Base-by-base conservation (phyloP, 2,113 vertebrate genomes). In the Ivindomyrus marchei region DNA sequence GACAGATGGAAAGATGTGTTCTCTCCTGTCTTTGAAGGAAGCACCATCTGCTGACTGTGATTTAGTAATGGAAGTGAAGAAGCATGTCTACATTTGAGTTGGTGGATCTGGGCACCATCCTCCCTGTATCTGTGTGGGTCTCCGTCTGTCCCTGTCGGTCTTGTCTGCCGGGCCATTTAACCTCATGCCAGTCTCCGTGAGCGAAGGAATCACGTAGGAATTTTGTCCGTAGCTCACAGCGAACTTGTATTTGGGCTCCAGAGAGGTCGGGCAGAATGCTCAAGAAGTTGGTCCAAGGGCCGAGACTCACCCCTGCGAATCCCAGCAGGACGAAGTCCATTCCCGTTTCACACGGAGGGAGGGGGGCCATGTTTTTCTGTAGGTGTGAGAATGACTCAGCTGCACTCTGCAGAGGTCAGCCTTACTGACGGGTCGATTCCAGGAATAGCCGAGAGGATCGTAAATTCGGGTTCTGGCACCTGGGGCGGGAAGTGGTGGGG, bases 81-180 rank as follows among this genome's bases (percentile, higher is more conserved):
- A 89, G 90, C 88, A 58, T 85, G 87, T 77, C 83, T 91, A 62
- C 45, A 50, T 83, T 45, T 47, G 45, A 85, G 45, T 84, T 42
- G 80, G 80, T 45, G 80, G 42, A 84, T 47, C 45, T 45, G 45
- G 80, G 80, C 80, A 19, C 46, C 39, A 47, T 45, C 39, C 45
- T 47, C 3, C 42, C 45, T 10, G 36, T 70, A 10, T 15, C 11
- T 52, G 70, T 39, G n/a, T 36, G 49, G 47, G 27, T 88, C 7
- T 53, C 31, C 13, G 52, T 87, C 90, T 88, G 91, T 85, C 42
- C 13, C 85, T 42, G 4, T 91, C 31, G 4, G 36, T 27, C 74
- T 42, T 39, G 2, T 77, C 74, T 10, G 74, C 0, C 42, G 74
- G 27, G 13, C 15, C 74, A 19, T 80, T 80, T 80, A 42, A 42